These are phyloP conservation scores for Zaprionus obscuricornis DNA, from an alignment of 2,888 invertebrate genomes.

Conservation along the genomic window DNA sequence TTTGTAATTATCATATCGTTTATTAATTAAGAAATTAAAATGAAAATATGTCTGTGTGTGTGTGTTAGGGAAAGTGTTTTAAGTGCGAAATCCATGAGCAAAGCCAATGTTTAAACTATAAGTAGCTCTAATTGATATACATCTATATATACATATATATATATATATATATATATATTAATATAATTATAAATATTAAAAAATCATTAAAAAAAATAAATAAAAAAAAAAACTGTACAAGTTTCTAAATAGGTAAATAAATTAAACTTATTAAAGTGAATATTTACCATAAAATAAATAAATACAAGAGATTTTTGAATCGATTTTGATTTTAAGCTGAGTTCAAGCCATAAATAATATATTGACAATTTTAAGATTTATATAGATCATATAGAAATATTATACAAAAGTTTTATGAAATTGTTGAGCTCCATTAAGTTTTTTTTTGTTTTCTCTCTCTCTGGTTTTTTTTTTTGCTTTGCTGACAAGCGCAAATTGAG, in stretches of 20 bases:
- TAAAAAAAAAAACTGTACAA: conserved; percentile 34
- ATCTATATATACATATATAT: conserved; percentile 28
- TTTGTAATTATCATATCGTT: conserved; percentile 58
- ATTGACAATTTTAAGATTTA: neutral
- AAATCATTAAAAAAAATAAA: conserved; percentile 5
- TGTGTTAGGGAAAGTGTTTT: neutral
- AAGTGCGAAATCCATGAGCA: conserved; percentile 28
- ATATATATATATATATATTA: conserved; percentile 29
- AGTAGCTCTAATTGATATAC: conserved; percentile 66
- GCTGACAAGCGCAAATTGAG: conserved; percentile 11
- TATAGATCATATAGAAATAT: neutral
- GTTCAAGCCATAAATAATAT: neutral
- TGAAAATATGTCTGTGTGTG: conserved; percentile 37
- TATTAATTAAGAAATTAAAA: conserved; percentile 17
- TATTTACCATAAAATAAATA: conserved; percentile 5
- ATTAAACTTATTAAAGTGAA: conserved; percentile 32
- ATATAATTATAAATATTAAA: conserved; percentile 30
- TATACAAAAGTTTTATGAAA: neutral
- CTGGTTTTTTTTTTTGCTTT: neutral
- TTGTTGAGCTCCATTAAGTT: conserved; percentile 1
- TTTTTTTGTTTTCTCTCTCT: neutral
- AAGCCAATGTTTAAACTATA: conserved; percentile 69
- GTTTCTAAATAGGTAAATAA: conserved; percentile 52
- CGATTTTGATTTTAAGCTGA: neutral
- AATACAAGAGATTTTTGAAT: neutral